Evolutionary conservation across 2,888 invertebrate species (phyloP).

Genomic region (Sminthurinus aureus): DNA sequence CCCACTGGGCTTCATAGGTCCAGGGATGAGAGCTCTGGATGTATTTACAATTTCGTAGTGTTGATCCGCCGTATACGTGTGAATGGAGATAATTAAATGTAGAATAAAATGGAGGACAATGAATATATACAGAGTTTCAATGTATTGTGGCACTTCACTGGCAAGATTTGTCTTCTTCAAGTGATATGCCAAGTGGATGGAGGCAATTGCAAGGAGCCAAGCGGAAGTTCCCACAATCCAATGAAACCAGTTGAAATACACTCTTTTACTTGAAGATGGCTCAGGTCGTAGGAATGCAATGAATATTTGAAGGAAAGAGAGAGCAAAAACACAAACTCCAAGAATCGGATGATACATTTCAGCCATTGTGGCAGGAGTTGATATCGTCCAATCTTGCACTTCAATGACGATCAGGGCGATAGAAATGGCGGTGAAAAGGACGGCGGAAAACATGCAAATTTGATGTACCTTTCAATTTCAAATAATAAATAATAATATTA

Average conservation of each 20-base stretch:
- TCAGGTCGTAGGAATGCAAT: conserved; percentile 86
- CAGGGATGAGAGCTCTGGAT: conserved; percentile 46
- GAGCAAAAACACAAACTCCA: conserved; percentile 77
- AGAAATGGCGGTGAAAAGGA: conserved; percentile 78
- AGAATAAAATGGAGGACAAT: conserved; percentile 88
- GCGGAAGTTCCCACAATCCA: conserved; percentile 88
- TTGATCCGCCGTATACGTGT: not conserved
- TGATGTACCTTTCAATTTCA: conserved; percentile 81
- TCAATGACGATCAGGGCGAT: conserved; percentile 85
- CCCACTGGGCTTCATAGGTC: conserved; percentile 55
- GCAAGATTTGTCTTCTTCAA: conserved; percentile 86
- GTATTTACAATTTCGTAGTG: not conserved
- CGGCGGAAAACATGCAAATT: conserved; percentile 82
- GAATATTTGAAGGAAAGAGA: conserved; percentile 87
- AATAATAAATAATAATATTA: not conserved
- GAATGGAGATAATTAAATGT: conserved; percentile 78
- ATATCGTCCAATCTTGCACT: conserved; percentile 70
- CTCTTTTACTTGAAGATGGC: conserved; percentile 80
- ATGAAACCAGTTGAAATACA: conserved; percentile 90
- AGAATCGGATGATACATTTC: conserved; percentile 66
- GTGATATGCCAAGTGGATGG: conserved; percentile 90
- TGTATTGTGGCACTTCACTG: conserved; percentile 77
- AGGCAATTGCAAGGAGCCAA: conserved; percentile 82
- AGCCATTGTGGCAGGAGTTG: not conserved
- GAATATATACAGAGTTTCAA: conserved; percentile 81